Evolutionary conservation across 2,113 vertebrate genomes (phyloP).

Genomic region (Mastomys coucha): DNA sequence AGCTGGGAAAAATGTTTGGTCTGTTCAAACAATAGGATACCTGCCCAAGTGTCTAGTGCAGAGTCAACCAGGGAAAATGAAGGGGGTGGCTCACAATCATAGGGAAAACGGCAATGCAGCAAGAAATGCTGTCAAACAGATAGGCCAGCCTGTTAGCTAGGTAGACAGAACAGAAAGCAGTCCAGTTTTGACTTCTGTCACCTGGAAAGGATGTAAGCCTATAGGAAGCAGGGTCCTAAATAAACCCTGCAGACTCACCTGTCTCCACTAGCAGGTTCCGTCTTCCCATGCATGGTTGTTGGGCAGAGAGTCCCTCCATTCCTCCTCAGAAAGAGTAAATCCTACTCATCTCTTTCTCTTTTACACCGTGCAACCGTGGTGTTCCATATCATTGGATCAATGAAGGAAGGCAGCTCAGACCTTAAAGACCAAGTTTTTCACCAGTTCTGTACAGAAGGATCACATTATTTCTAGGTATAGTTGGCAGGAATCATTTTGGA

Average conservation of each 20-base stretch:
- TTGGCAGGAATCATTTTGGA: background rate
- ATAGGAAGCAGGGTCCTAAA: background rate
- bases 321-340: background rate
- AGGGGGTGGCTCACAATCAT: background rate
- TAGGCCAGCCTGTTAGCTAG: background rate
- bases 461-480: slow-evolving; percentile 67
- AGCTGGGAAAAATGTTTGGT: background rate
- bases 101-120: background rate
- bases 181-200: background rate
- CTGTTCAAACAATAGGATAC: background rate
- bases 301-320: background rate
- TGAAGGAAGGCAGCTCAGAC: slow-evolving; percentile 38
- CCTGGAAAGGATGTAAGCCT: slow-evolving; percentile 16
- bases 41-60: background rate
- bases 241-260: background rate
- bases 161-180: background rate
- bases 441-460: slow-evolving; percentile 68
- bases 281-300: background rate
- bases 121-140: background rate
- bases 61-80: background rate
- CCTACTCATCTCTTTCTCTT: background rate
- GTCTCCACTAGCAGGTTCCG: background rate
- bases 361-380: slow-evolving; percentile 53
- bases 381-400: slow-evolving; percentile 39
- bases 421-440: slow-evolving; percentile 59